Percentiles rank a stretch among this genome's conserved stretches.
Conservation (phyloP, 2,888 invertebrate genomes). For the Eupeodes latifasciatus region DNA sequence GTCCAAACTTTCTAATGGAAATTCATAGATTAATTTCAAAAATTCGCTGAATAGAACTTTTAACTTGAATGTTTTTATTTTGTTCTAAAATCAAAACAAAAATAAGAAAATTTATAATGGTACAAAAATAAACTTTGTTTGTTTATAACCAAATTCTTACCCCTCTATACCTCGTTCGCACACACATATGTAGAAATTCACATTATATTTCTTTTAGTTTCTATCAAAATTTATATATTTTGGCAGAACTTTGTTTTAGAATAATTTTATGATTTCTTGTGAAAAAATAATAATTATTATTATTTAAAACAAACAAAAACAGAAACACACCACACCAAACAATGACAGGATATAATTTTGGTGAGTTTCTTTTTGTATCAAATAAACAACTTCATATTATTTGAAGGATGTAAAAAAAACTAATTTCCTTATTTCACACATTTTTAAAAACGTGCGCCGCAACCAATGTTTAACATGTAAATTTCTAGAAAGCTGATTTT, state of each 20-base stretch:
- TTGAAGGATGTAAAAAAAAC: background rate
- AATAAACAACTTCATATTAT: slow-evolving; percentile 51
- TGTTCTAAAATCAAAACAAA: background rate
- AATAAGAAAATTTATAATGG: slow-evolving; percentile 41
- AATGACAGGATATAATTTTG: slow-evolving; percentile 31
- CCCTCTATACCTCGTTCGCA: background rate
- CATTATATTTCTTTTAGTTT: background rate
- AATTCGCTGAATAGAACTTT: no score
- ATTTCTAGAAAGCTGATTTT: slow-evolving; percentile 39
- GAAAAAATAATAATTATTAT: slow-evolving; percentile 15
- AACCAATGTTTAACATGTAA: background rate
- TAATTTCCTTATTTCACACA: background rate
- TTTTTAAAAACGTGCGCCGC: slow-evolving; percentile 9
- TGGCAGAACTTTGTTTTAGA: slow-evolving; percentile 32
- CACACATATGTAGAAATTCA: background rate
- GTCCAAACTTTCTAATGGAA: no score
- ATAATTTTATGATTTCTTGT: slow-evolving; percentile 41
- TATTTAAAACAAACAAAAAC: background rate
- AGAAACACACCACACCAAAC: slow-evolving; percentile 5
- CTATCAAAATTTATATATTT: slow-evolving; percentile 14
- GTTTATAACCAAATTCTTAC: slow-evolving; percentile 54
- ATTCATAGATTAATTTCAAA: no score
- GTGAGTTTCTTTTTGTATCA: slow-evolving; percentile 41
- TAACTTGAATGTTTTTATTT: background rate
- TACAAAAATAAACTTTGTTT: slow-evolving; percentile 64